A percentile compares a stretch with the other conserved stretches of the same genome.
Evolutionary conservation across 2,113 vertebrate genomes (phyloP).

Genomic region (Siniperca chuatsi): DNA sequence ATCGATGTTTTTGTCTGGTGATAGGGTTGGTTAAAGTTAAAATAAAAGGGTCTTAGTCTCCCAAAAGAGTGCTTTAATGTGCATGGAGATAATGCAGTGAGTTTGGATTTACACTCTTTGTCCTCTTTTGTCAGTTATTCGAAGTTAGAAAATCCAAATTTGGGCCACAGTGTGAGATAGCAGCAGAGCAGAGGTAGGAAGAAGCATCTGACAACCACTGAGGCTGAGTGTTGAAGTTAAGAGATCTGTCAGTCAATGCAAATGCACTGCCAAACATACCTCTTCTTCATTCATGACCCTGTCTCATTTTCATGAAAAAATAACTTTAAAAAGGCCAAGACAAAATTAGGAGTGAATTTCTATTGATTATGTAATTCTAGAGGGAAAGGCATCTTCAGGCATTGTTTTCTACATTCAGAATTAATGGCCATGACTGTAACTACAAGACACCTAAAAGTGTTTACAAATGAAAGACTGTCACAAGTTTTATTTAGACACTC

Average conservation of each 20-base stretch:
- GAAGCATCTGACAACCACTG: constrained; percentile 1
- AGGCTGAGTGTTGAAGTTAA: constrained; percentile 1
- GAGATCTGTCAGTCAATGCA: constrained; percentile 6
- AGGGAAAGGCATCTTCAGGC: constrained; percentile 4
- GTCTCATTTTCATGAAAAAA: constrained; percentile 23
- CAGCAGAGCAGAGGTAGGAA: constrained; percentile 1
- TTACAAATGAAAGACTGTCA: neutral
- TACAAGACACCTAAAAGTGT: neutral
- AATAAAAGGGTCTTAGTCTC: neutral
- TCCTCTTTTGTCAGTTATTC: constrained; percentile 1
- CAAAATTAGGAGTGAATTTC: neutral
- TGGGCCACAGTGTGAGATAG: neutral
- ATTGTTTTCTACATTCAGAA: constrained; percentile 21
- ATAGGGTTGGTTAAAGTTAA: neutral
- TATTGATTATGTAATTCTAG: constrained; percentile 34
- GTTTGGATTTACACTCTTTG: neutral
- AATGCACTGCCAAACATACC: neutral
- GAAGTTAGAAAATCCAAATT: neutral
- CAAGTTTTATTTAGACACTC: constrained; percentile 16
- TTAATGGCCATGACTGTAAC: neutral
- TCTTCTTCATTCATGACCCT: constrained; percentile 32
- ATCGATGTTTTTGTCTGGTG: no score
- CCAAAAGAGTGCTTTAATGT: neutral
- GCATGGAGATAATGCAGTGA: neutral
- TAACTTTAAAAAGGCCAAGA: constrained; percentile 27